These are phyloP conservation scores for Coboldia fuscipes DNA, from an alignment of 1,140 invertebrate species.

Conservation along the genomic window DNA sequence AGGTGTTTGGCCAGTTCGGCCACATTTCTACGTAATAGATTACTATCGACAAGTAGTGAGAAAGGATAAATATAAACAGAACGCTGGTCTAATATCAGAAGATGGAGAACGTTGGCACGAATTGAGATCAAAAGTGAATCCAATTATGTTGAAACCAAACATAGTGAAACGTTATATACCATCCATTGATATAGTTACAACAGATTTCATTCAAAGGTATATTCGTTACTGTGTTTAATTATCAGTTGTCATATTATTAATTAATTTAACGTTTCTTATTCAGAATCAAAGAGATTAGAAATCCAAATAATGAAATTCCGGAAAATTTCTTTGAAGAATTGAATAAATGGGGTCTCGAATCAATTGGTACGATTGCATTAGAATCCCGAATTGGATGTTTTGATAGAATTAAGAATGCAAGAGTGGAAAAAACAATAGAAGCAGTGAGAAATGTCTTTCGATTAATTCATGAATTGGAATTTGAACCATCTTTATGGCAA, in stretches of 20 bases:
- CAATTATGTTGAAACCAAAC: conserved; percentile 14
- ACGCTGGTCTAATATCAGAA: conserved; percentile 11
- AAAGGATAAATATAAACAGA: conserved; percentile 11
- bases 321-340: conserved; percentile 34
- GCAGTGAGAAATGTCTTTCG: conserved; percentile 36
- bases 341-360: conserved; percentile 45
- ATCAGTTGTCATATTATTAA: no score
- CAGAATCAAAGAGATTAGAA: conserved; percentile 27
- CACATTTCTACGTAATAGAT: conserved; percentile 9
- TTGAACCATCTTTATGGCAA: conserved; percentile 37
- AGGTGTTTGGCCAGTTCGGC: conserved; percentile 11
- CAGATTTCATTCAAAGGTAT: conserved; percentile 14
- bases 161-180: conserved; percentile 14
- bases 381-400: conserved; percentile 27
- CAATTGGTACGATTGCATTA: conserved; percentile 40
- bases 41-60: conserved; percentile 12
- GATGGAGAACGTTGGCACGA: conserved; percentile 14
- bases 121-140: conserved; percentile 14
- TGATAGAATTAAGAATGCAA: background rate
- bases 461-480: conserved; percentile 31
- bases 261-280: no score
- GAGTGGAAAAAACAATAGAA: conserved; percentile 31
- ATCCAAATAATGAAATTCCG: conserved; percentile 28
- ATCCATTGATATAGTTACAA: conserved; percentile 11
- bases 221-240: no score